Conservation (phyloP, 2,797 vertebrate genomes). For the Lacerta bilineata region DNA sequence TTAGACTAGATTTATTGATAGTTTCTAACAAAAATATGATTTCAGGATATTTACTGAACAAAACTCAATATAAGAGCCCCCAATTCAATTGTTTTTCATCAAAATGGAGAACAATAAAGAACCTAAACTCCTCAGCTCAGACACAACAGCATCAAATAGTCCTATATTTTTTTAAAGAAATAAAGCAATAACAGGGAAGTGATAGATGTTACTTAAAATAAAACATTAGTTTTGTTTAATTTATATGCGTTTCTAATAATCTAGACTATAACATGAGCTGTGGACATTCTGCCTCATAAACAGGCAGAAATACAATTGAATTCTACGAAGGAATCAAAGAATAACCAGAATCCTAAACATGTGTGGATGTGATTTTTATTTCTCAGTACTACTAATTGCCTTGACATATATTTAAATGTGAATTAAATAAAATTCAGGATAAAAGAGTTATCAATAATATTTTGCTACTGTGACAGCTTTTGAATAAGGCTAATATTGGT, state of each 20-base stretch:
- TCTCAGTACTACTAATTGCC: conserved; percentile 54
- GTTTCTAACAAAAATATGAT: conserved; percentile 98
- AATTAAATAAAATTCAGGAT: conserved; percentile 58
- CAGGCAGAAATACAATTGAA: conserved; percentile 58
- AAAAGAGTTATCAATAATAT: conserved; percentile 51
- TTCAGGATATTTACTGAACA: conserved; percentile 97
- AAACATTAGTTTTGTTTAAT: conserved; percentile 86
- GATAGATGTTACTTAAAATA: conserved; percentile 98
- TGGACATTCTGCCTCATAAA: conserved; percentile 65
- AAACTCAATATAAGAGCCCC: conserved; percentile 94
- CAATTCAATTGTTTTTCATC: conserved; percentile 97
- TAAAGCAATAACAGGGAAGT: conserved; percentile 95
- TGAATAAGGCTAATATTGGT: conserved; percentile 48
- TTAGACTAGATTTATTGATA: conserved; percentile 98
- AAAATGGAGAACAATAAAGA: conserved; percentile 99
- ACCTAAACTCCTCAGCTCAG: conserved; percentile 89
- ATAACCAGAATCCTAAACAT: conserved; percentile 27
- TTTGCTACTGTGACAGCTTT: conserved; percentile 62
- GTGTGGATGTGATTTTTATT: conserved; percentile 46
- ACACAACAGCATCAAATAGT: conserved; percentile 87
- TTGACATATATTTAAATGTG: conserved; percentile 54
- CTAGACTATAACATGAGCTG: conserved; percentile 60
- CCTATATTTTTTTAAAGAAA: conserved; percentile 89
- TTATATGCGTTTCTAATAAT: conserved; percentile 78
- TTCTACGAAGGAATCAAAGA: conserved; percentile 53